These are phyloP conservation scores for Sarcophaga carnaria DNA, from an alignment of 2,888 invertebrate species.

Conservation along the genomic window DNA sequence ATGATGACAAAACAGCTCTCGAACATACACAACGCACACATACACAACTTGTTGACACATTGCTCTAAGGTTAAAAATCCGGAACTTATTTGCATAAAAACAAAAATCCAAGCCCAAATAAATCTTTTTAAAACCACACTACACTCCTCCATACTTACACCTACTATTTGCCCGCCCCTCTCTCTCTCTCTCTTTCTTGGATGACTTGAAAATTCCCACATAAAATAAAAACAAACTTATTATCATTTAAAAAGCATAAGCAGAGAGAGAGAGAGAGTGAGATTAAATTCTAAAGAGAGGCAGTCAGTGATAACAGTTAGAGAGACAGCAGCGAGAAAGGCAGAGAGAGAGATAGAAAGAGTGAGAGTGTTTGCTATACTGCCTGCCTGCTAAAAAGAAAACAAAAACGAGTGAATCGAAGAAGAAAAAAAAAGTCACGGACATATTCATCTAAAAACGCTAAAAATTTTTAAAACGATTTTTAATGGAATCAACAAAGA, in stretches of 20 bases:
- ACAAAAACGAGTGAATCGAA: constrained; percentile 19
- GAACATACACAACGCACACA: not conserved
- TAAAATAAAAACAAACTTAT: constrained; percentile 9
- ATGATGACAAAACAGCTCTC: constrained; percentile 14
- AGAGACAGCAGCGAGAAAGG: not conserved
- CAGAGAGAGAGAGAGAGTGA: constrained; percentile 7
- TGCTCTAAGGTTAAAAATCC: constrained; percentile 62
- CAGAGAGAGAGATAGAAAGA: not conserved
- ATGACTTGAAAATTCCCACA: constrained; percentile 52
- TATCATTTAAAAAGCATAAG: constrained; percentile 18
- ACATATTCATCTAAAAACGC: constrained; percentile 61
- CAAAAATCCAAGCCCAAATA: constrained; percentile 32
- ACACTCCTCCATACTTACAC: constrained; percentile 1
- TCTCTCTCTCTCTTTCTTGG: not conserved
- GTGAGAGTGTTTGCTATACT: not conserved
- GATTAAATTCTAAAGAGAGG: no score
- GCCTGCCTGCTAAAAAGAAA: constrained; percentile 2
- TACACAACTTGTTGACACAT: constrained; percentile 35
- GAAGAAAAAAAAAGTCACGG: constrained; percentile 64
- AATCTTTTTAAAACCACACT: constrained; percentile 31
- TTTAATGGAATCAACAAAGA: constrained; percentile 25
- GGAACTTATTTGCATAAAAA: constrained; percentile 66
- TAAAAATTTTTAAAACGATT: not conserved
- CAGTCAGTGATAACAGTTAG: not conserved
- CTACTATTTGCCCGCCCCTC: constrained; percentile 23